phyloP scores from a whole-genome alignment of 1,140 invertebrate species.

The Nilaparvata lugens region DNA sequence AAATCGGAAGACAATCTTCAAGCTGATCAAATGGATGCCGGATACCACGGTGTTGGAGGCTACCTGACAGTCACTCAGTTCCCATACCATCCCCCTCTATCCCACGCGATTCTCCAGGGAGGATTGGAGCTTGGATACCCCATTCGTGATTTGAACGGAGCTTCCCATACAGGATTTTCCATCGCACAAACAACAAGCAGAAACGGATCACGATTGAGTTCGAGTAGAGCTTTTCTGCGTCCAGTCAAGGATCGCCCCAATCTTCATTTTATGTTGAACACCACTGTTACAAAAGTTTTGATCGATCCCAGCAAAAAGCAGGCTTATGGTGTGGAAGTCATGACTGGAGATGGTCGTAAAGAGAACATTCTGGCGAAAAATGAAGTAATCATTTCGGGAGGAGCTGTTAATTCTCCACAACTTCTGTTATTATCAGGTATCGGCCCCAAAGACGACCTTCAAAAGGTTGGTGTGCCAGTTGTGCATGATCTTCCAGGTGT shows the following conservation, averaged over 20 bases:
- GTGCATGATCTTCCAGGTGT: slow-evolving; percentile 72
- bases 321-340: slow-evolving; percentile 57
- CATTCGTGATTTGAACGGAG: slow-evolving; percentile 75
- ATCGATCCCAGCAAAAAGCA: slow-evolving; percentile 56
- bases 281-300: slow-evolving; percentile 59
- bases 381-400: slow-evolving; percentile 56
- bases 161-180: slow-evolving; percentile 63
- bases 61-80: slow-evolving; percentile 71
- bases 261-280: slow-evolving; percentile 66
- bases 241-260: slow-evolving; percentile 58
- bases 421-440: slow-evolving; percentile 75
- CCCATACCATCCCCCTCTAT: slow-evolving; percentile 76
- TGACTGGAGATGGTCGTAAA: slow-evolving; percentile 45
- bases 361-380: slow-evolving; percentile 47
- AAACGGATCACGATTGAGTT: slow-evolving; percentile 75
- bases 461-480: slow-evolving; percentile 48
- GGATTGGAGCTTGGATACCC: slow-evolving; percentile 73
- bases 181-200: slow-evolving; percentile 81
- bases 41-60: slow-evolving; percentile 68
- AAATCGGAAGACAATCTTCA: slow-evolving; percentile 75
- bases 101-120: slow-evolving; percentile 72
- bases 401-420: slow-evolving; percentile 71
- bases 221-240: slow-evolving; percentile 58
- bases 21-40: slow-evolving; percentile 58
- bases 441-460: slow-evolving; percentile 63